Evolutionary conservation across 1,140 invertebrate genomes (phyloP).

Genomic region (Araneus ventricosus): DNA sequence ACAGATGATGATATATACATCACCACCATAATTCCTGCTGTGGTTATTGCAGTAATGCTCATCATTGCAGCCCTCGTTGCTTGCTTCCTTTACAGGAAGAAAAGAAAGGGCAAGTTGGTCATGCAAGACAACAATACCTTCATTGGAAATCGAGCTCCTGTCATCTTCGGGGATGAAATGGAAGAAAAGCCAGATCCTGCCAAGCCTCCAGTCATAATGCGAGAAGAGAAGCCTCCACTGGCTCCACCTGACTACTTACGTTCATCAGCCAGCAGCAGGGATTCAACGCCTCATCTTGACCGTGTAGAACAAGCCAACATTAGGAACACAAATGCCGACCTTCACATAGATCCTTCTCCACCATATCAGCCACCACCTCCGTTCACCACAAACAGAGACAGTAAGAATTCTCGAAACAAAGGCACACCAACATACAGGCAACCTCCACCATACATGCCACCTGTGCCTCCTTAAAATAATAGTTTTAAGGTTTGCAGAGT

Average conservation of each 20-base stretch:
- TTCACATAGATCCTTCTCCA: slow-evolving; percentile 78
- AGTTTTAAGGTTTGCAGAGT: slow-evolving; percentile 63
- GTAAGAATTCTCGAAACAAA: slow-evolving; percentile 85
- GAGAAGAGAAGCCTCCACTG: slow-evolving; percentile 94
- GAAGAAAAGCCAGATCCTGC: slow-evolving; percentile 93
- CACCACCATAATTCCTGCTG: slow-evolving; percentile 93
- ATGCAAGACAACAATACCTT: slow-evolving; percentile 84
- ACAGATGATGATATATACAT: slow-evolving; percentile 88
- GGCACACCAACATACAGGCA: slow-evolving; percentile 92
- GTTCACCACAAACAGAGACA: slow-evolving; percentile 85
- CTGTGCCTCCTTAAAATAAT: slow-evolving; percentile 90
- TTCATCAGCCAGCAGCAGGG: slow-evolving; percentile 81
- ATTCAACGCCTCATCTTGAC: slow-evolving; percentile 81
- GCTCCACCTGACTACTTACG: slow-evolving; percentile 88
- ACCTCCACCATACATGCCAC: slow-evolving; percentile 94
- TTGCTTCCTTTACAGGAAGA: slow-evolving; percentile 91
- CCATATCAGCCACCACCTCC: slow-evolving; percentile 90
- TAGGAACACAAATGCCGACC: slow-evolving; percentile 78
- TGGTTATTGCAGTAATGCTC: slow-evolving; percentile 94
- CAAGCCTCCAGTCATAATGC: slow-evolving; percentile 94
- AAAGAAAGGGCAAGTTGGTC: slow-evolving; percentile 90
- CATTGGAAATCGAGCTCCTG: slow-evolving; percentile 93
- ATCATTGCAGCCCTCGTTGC: slow-evolving; percentile 92
- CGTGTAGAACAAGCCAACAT: slow-evolving; percentile 78
- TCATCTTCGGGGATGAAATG: slow-evolving; percentile 95